Percentiles rank a stretch among this genome's conserved stretches.
Conservation (phyloP, 2,888 invertebrate genomes). For the Tenthredo livida region DNA sequence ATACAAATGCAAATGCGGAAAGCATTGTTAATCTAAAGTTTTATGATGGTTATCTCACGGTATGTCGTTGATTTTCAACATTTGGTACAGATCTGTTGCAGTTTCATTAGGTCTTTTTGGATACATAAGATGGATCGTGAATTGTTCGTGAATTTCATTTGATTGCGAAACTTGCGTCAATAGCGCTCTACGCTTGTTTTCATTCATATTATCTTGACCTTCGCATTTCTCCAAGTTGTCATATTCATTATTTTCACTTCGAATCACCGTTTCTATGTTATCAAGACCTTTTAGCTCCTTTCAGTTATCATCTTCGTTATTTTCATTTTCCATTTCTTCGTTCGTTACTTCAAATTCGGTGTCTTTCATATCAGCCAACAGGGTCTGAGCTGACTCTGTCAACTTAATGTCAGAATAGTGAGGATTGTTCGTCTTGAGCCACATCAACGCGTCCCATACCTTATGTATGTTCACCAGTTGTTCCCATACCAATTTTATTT, state of each 20-base stretch:
- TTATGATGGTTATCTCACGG: conserved; percentile 59
- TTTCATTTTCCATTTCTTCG: neutral
- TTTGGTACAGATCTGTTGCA: conserved; percentile 60
- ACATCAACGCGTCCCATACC: neutral
- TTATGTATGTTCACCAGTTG: neutral
- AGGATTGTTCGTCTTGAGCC: conserved; percentile 59
- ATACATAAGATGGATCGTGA: conserved; percentile 55
- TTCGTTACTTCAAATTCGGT: conserved; percentile 2
- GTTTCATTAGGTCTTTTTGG: conserved; percentile 56
- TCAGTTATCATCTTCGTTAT: neutral
- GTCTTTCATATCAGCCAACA: conserved; percentile 41
- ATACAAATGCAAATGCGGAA: too few species aligned
- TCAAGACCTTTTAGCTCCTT: neutral
- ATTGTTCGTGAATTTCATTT: conserved; percentile 31
- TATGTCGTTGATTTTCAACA: conserved; percentile 59
- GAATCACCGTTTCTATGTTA: neutral
- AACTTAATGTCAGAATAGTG: conserved; percentile 64
- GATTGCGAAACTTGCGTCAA: conserved; percentile 30
- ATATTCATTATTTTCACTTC: neutral
- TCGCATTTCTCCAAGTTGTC: neutral
- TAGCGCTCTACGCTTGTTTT: neutral
- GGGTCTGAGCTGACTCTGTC: conserved; percentile 57
- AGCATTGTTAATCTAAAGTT: conserved; percentile 58
- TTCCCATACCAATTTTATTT: conserved; percentile 54
- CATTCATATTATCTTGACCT: neutral